Evolutionary conservation across 2,797 vertebrate genomes (phyloP), one percentile per base, ranked within the genome.

Genomic region (Dromococcyx pavoninus): DNA sequence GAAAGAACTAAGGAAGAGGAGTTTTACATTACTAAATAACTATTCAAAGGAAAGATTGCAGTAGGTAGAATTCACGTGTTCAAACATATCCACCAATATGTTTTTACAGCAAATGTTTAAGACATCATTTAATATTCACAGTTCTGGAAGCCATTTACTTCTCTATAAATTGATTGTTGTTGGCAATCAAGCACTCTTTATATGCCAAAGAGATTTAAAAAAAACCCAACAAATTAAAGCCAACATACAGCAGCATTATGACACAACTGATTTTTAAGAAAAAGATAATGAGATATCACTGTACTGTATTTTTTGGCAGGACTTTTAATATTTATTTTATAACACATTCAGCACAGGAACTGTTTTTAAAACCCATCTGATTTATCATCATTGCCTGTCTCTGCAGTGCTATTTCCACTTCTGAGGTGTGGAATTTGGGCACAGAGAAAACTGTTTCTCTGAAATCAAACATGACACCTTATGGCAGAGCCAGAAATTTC

Each of bases 41-140:
- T 83, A 67, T 89, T 43, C 85, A 84, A 84, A 79, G 67, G 81
- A 93, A 44, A 3, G 2, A 57, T 56, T 3, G 13, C 61, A 93
- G 69, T 50, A 89, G 84, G 89, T 77, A 82, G 60, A 79, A 95
- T 93, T 94, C 65, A 46, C 5, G 2, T 74, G 89, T 92, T 95
- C 78, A 94, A 95, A 95, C 74, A 88, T 18, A 86, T 61, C 54
- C 75, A 95, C 41, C 33, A 73, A 41, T 85, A 46, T 77, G 22
- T 77, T 91, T 86, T 91, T 84, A 91, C n/a, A 92, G 79, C 96
- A 97, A 97, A 86, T 39, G 37, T 32, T 97, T 94, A 88, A 96
- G 94, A 86, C 92, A 88, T 70, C 75, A 79, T 86, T 94, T 89
- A 88, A 91, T 94, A 95, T 87, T 94, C 82, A 79, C 56, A 22